These are phyloP conservation scores for Protonibea diacanthus DNA, from an alignment of 2,797 vertebrate species.

Conservation along the genomic window DNA sequence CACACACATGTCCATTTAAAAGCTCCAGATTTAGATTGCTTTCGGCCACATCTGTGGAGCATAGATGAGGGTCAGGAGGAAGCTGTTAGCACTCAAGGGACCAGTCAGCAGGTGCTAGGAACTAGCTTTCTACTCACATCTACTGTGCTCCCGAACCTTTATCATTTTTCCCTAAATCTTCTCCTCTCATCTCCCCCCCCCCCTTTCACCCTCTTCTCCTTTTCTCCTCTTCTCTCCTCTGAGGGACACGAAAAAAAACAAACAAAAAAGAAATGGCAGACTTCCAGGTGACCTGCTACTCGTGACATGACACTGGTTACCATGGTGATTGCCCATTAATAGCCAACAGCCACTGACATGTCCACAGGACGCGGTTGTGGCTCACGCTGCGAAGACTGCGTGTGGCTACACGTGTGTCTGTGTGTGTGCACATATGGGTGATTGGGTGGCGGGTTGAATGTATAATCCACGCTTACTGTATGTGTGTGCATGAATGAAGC, in stretches of 20 bases:
- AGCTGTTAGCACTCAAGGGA: conserved; percentile 43
- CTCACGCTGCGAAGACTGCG: conserved; percentile 47
- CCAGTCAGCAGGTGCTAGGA: conserved; percentile 33
- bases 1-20: conserved; percentile 4
- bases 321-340: conserved; percentile 84
- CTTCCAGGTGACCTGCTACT: conserved; percentile 82
- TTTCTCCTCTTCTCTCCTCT: conserved; percentile 14
- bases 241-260: conserved; percentile 17
- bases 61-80: conserved; percentile 43
- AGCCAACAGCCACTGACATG: conserved; percentile 76
- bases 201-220: conserved; percentile 6
- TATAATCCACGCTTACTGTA: conserved; percentile 39
- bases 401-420: conserved; percentile 28
- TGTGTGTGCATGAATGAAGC: conserved; percentile 39
- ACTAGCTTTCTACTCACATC: conserved; percentile 30
- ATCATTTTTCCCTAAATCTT: conserved; percentile 10
- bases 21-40: conserved; percentile 29
- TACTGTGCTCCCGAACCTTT: conserved; percentile 24
- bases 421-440: conserved; percentile 43
- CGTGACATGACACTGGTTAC: conserved; percentile 80
- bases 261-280: conserved; percentile 54
- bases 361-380: conserved; percentile 65
- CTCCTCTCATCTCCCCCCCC: conserved; percentile 14
- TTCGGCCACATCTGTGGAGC: conserved; percentile 46
- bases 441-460: conserved; percentile 46